phyloP scores from a whole-genome alignment of 2,113 vertebrate species.

The Capreolus pygargus region DNA sequence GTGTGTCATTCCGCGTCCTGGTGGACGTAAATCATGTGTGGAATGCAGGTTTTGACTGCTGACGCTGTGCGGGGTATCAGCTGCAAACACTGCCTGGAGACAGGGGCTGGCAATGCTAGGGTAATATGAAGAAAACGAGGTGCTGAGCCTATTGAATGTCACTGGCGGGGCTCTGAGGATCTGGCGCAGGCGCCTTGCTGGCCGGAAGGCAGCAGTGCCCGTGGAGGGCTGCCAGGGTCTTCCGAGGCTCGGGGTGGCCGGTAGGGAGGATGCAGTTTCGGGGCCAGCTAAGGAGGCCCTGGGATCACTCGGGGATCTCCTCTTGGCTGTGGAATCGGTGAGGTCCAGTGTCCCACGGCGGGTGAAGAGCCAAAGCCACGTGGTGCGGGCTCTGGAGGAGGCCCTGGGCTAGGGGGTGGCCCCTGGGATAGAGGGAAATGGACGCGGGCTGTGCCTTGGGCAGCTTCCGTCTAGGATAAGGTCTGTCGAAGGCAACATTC shows the following conservation, averaged over 20 bases:
- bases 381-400: neutral
- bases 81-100: neutral
- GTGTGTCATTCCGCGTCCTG: accelerated
- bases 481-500: accelerated
- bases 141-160: accelerated
- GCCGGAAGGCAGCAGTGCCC: accelerated
- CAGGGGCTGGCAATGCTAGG: accelerated
- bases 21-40: accelerated
- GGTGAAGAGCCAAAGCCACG: accelerated
- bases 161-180: neutral
- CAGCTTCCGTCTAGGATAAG: neutral
- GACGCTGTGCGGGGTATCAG: accelerated
- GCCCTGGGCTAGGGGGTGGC: neutral
- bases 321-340: neutral
- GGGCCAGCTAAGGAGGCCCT: neutral
- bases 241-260: neutral
- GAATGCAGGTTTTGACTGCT: too few relatives aligned
- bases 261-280: neutral
- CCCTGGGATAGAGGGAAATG: accelerated
- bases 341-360: accelerated
- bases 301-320: neutral
- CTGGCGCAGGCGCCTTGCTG: accelerated
- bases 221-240: neutral
- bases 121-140: accelerated
- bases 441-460: neutral